Percentiles rank a stretch among this genome's conserved stretches.
Conservation (phyloP, 2,113 vertebrate species). For the Nothobranchius furzeri region DNA sequence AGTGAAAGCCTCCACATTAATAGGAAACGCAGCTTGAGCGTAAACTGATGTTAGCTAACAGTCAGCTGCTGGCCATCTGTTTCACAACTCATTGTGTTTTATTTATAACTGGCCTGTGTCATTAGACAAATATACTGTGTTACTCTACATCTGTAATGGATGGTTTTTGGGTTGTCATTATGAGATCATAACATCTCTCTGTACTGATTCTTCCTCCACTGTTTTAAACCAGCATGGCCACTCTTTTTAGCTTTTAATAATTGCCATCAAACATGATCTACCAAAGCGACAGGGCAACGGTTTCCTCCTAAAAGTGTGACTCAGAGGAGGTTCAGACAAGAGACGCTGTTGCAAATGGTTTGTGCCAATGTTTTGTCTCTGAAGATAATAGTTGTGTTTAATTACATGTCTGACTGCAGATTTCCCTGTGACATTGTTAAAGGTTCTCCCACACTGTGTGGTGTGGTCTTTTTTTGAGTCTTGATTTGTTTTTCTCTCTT, state of each 20-base stretch:
- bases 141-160: too few relatives aligned
- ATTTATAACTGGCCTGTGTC: too few relatives aligned
- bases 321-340: constrained; percentile 6
- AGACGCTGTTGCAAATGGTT: neutral
- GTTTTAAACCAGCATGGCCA: constrained; percentile 21
- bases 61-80: too few relatives aligned
- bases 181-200: constrained; percentile 18
- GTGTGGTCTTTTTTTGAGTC: constrained; percentile 16
- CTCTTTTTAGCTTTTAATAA: constrained; percentile 1
- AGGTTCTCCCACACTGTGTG: neutral
- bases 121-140: too few relatives aligned
- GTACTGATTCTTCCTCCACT: constrained; percentile 6
- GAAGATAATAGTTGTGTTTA: constrained; percentile 39
- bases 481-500: constrained; percentile 7
- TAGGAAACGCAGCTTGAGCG: neutral
- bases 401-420: constrained; percentile 12
- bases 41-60: neutral
- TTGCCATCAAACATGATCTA: neutral
- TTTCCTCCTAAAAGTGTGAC: constrained; percentile 24
- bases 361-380: constrained; percentile 25
- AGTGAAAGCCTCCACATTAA: neutral
- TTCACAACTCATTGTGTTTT: too few relatives aligned
- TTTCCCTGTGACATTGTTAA: constrained; percentile 24
- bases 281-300: neutral
- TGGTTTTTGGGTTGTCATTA: neutral